Base-by-base conservation (phyloP, 2,888 invertebrate genomes). In the Pachydiplax longipennis region DNA sequence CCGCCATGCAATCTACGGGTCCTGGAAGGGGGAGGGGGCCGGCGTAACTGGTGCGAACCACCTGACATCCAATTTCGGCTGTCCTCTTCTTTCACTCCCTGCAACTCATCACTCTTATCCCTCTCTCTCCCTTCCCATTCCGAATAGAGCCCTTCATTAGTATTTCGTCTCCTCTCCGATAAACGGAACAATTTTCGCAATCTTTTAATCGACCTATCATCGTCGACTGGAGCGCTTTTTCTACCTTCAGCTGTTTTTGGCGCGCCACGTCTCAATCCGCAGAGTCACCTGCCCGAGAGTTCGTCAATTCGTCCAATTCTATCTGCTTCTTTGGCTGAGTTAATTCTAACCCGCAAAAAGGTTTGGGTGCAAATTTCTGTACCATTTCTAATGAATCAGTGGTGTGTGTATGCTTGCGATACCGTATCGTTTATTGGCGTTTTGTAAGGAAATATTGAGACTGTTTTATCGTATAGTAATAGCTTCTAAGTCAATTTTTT, bases 51-150 rank as follows among this genome's bases (percentile, higher is more conserved):
- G 87, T 87, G 87, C 87, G 87, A 65, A 87, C 87, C 87, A 87
- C 87, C 87, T 87, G 87, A 87, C 87, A 87, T 87, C 87, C 87
- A 87, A 87, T 87, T 87, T 87, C 65, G 87, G 37, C 35, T 35
- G 37, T 35, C 58, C 83, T 58, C 83, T 83, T 53, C 35, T 58
- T 83, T 83, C 58, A 13, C 58, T 48, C 48, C 13, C 15, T 65
- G 13, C 65, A 65, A 65, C 65, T 73, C 73, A 73, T 73, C 73
- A 73, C 73, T 73, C 73, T 73, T 73, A 73, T 31, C 83, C 58
- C 53, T n/a, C 82, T 31, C 81, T 18, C 31, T 25, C 53, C 53
- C 58, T 35, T 58, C 22, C 83, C 35, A 15, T 58, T 35, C 83
- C 58, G 22, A 48, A 58, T 61, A 25, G 61, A 87, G 37, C 61